Conservation (phyloP, 2,888 invertebrate species). For the Pinctada fucata region DNA sequence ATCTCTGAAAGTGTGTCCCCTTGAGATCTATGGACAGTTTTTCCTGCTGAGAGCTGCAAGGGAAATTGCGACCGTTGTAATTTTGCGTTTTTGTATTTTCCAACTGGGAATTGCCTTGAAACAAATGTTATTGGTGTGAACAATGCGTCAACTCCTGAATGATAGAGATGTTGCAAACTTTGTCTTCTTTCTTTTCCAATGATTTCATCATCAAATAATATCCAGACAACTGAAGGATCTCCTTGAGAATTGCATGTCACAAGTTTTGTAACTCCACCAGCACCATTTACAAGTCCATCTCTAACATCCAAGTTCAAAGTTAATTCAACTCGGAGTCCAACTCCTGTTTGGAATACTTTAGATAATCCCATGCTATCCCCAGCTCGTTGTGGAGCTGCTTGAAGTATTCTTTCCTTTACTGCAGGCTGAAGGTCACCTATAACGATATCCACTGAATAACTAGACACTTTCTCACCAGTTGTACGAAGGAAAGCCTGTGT, state of each 20-base stretch:
- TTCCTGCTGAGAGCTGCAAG: slow-evolving; percentile 43
- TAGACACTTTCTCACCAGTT: no score
- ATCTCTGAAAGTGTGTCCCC: slow-evolving; percentile 43
- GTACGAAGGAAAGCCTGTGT: no score
- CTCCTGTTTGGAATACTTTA: neutral
- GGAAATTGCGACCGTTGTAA: slow-evolving; percentile 46
- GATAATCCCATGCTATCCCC: no score
- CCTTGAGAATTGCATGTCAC: no score
- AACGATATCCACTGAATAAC: neutral
- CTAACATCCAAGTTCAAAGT: neutral
- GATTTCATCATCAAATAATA: slow-evolving; percentile 14
- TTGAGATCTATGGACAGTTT: slow-evolving; percentile 49
- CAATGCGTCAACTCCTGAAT: slow-evolving; percentile 1
- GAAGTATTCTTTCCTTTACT: neutral
- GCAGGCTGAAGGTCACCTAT: neutral
- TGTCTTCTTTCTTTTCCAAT: slow-evolving; percentile 27
- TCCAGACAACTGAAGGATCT: slow-evolving; percentile 34
- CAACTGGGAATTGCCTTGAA: neutral
- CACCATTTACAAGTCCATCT: neutral
- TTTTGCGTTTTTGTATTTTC: slow-evolving; percentile 23
- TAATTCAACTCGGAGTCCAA: neutral
- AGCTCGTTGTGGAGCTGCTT: neutral
- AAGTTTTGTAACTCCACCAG: neutral
- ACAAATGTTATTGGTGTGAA: slow-evolving; percentile 24
- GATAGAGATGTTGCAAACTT: slow-evolving; percentile 35